Conservation (phyloP, 2,797 vertebrate genomes). For the Cossypha polioptera region DNA sequence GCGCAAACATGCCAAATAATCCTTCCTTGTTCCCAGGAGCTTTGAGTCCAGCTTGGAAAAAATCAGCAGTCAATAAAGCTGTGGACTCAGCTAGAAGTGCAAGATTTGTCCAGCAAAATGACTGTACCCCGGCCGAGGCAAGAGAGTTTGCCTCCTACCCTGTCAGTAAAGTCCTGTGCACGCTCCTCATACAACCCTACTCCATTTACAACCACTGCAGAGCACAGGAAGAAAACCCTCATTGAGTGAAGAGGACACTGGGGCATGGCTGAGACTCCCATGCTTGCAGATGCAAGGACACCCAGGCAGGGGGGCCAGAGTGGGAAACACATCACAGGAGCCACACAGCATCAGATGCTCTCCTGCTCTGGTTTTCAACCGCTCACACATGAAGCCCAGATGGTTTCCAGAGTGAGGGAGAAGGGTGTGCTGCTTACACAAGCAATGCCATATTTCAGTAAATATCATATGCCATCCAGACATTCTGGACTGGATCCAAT, state of each 20-base stretch:
- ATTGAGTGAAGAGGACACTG: rapidly evolving
- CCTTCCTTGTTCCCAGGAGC: neutral
- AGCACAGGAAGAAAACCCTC: neutral
- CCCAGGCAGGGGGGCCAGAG: neutral
- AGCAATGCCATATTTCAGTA: constrained; percentile 56
- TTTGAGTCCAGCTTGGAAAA: neutral
- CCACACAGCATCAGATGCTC: neutral
- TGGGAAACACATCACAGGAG: neutral
- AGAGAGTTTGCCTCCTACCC: neutral
- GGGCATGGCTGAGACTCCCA: neutral
- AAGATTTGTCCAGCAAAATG: neutral
- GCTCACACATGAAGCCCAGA: constrained; percentile 52
- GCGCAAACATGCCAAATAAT: neutral
- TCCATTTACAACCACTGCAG: neutral
- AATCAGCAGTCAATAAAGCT: neutral
- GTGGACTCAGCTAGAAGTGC: neutral
- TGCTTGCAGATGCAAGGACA: neutral
- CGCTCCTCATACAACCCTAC: neutral
- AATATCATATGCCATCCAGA: constrained; percentile 67
- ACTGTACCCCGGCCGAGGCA: neutral
- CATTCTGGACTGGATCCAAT: constrained; percentile 45
- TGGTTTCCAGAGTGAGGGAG: constrained; percentile 53
- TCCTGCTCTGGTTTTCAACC: neutral
- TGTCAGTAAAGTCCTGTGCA: neutral
- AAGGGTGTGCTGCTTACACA: constrained; percentile 47